Evolutionary conservation across 2,888 invertebrate species (phyloP), one percentile per base, ranked within the genome.

Genomic region (Eubasilissa splendida): DNA sequence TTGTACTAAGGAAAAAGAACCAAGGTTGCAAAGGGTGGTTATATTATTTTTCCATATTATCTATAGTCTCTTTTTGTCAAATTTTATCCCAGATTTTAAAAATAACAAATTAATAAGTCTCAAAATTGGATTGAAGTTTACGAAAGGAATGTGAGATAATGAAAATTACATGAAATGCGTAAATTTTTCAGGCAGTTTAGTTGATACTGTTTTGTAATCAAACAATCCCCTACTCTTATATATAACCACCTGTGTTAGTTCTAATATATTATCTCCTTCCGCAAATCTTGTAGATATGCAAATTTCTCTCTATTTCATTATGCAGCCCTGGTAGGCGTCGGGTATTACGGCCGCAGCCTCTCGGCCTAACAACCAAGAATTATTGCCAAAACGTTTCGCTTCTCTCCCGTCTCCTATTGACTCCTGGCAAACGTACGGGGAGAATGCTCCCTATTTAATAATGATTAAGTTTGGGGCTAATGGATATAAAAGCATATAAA

Each of bases 271-370:
- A 70, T 52, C 76, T 78, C 54, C 76, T 22, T 33, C 78, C 73
- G 80, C 83, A 83, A 83, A 83, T 83, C 83, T 83, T 83, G 80
- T 80, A 79, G 82, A 83, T 83, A 83, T 83, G 83, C 82, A 82
- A 83, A 83, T 83, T 70, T 63, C 54, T 42, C 60, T 80, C 83
- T 82, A 82, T 83, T 83, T 83, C 82, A 83, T 83, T 83, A 83
- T 83, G 82, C 83, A 76, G 80, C 73, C 74, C 77, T 73, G 75
- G 63, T 58, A 56, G 68, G 63, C 77, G 60, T 56, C 56, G 70
- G 82, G 82, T 79, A 71, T 81, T 78, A 81, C 53, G 74, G 58
- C 73, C 76, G 58, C 71, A 80, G 77, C 80, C 73, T 74, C 82
- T 66, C 74, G 82, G 80, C 77, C 82, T 76, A 54, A 59, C 74